Base-by-base conservation (phyloP, 2,888 invertebrate genomes). In the Mythimna lalbum region DNA sequence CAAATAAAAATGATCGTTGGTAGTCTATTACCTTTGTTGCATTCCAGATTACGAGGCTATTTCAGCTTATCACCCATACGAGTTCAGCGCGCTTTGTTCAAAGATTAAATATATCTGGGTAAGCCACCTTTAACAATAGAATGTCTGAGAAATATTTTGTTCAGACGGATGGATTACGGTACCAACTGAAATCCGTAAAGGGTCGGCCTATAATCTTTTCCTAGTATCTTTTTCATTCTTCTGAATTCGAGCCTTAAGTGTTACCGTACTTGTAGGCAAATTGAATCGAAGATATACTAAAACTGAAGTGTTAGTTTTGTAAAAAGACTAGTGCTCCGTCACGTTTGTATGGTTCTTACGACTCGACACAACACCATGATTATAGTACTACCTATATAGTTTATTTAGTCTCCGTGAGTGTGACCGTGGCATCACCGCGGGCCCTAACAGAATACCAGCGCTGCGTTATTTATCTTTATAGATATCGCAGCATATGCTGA, bases 131-230 rank as follows among this genome's bases (percentile, higher is more conserved):
- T 19, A n/a, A 67, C 43, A 69, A 72, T n/a, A 68, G 21, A 56
- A 57, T 47, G 27, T 47, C 21, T 57, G 36, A 19, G 36, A 47
- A 72, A 77, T 47, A 73, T 69, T 68, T 69, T 43, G 57, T 76
- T 50, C 27, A 52, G 43, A 68, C 77, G 56, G 27, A 36, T 23
- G 43, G 50, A 59, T 76, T 52, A 76, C 76, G 23, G 39, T 23
- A 33, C 12, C 53, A 70, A 39, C 57, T 55, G 57, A 72, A 78
- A 63, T 59, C 62, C 70, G 27, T 21, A 69, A 72, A 72, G 57
- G 77, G 69, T 73, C 43, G 50, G 50, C 27, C 36, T 47, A 12
- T 69, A 69, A 69, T 69, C 50, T 77, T 77, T 77, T 27, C 27
- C 17, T 69, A 19, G 36, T 47, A 59, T 69, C 14, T 69, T 68